Evolutionary conservation across 2,888 invertebrate species (phyloP).

Genomic region (Tridacna gigas): DNA sequence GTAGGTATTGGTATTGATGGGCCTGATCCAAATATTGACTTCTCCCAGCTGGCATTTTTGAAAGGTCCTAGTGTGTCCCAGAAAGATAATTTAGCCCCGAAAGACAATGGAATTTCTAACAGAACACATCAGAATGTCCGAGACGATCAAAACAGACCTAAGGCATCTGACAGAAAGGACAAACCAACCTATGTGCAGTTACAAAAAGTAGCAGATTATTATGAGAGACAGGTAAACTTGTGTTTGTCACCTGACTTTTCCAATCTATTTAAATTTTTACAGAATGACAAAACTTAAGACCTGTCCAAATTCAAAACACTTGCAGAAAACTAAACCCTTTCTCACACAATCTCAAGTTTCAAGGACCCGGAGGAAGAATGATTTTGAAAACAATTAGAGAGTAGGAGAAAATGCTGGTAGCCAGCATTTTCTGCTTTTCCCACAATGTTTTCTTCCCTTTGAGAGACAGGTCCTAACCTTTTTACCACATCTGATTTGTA

Average conservation of each 20-base stretch:
- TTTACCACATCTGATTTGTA: no score
- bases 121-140: neutral
- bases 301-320: no score
- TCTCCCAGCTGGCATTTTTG: conserved; percentile 1
- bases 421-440: no score
- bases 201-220: conserved; percentile 16
- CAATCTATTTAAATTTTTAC: neutral
- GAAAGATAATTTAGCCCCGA: neutral
- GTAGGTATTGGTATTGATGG: neutral
- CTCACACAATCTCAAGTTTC: no score
- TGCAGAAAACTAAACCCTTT: no score
- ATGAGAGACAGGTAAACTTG: conserved; percentile 12
- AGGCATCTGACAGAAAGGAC: neutral
- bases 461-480: no score
- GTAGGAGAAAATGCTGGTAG: no score
- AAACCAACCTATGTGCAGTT: conserved; percentile 15
- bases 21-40: neutral
- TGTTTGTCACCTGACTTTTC: neutral
- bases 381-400: no score
- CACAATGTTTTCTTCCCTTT: no score
- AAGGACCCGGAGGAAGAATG: no score
- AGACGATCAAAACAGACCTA: neutral
- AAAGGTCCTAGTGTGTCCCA: neutral
- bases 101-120: neutral
- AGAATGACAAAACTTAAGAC: no score